Base-by-base conservation (phyloP, 1,140 invertebrate genomes). In the Cyrtorhinus lividipennis region DNA sequence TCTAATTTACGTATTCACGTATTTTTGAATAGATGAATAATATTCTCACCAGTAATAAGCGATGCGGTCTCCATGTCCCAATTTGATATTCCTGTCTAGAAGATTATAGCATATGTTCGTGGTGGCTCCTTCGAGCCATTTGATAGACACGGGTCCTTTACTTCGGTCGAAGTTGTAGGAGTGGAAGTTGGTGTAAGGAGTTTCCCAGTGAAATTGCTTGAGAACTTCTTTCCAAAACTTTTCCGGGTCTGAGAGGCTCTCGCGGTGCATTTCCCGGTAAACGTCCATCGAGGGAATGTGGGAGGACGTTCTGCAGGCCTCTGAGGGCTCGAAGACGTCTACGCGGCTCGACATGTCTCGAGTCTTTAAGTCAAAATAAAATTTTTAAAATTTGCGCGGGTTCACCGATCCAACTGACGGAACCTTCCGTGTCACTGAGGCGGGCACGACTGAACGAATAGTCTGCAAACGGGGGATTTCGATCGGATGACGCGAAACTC, bases 41-140 rank as follows among this genome's bases (percentile, higher is more conserved):
- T 3, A 53, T 8, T 65, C 86, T 86, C 77, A 96, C 93, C 93
- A 98, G 71, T 91, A 94, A 77, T 86, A 98, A 5, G 95, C 95
- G 38, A 95, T 81, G 74, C 87, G 91, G 68, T 95, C 88, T 13
- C 90, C 93, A 45, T 86, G 72, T 24, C 92, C 92, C 64, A 83
- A 84, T 68, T 87, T 81, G 20, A 98, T 82, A 73, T 95, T 90
- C 63, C 88, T 82, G 73, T 98, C 95, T 53, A 98, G 75, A 10
- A 90, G 76, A 77, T 99, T 99, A 76, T 94, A 98, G 71, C 88
- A 93, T 59, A 98, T 83, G 73, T 99, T 99, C 13, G 94, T 98
- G 10, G 84, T 83, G 0, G 92, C 91, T 13, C 91, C 95, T 70
- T 90, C 85, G 83, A 98, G 84, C 89, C 92, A 98, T 75, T 92